These are phyloP conservation scores for Rhizoglyphus robini DNA, from an alignment of 1,140 invertebrate species.

Conservation along the genomic window DNA sequence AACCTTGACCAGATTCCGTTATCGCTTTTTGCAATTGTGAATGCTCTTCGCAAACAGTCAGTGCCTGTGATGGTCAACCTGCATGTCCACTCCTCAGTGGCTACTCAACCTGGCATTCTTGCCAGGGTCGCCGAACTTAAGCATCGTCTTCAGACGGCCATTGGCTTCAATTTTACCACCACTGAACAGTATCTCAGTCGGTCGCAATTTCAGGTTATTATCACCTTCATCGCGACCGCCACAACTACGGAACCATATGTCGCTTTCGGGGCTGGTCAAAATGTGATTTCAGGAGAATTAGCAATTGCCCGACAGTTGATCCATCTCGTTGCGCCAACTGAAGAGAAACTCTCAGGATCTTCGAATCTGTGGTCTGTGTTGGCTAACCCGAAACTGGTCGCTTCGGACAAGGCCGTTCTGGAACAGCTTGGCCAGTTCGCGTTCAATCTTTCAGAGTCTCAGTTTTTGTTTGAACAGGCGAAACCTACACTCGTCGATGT, in stretches of 20 bases:
- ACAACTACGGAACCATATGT: too few species aligned
- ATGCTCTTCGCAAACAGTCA: neutral
- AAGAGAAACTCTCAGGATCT: neutral
- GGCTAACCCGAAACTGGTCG: neutral
- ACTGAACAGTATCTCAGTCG: neutral
- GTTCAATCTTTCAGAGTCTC: neutral
- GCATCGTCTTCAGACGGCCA: too few species aligned
- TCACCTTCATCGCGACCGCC: neutral
- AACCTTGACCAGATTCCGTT: neutral
- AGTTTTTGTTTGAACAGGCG: neutral
- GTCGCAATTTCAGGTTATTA: neutral
- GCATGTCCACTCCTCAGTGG: constrained; percentile 9
- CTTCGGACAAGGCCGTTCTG: neutral
- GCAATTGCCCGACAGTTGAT: neutral
- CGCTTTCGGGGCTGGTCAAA: too few species aligned
- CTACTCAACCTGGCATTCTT: neutral
- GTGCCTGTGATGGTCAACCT: neutral
- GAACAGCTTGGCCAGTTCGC: neutral
- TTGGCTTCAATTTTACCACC: neutral
- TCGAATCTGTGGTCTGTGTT: neutral
- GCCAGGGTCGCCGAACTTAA: too few species aligned
- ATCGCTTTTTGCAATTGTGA: neutral
- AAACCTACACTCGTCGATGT: neutral
- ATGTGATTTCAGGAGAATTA: too few species aligned
- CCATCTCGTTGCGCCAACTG: neutral